Conservation (phyloP, 2,797 vertebrate genomes). For the Euthynnus affinis region DNA sequence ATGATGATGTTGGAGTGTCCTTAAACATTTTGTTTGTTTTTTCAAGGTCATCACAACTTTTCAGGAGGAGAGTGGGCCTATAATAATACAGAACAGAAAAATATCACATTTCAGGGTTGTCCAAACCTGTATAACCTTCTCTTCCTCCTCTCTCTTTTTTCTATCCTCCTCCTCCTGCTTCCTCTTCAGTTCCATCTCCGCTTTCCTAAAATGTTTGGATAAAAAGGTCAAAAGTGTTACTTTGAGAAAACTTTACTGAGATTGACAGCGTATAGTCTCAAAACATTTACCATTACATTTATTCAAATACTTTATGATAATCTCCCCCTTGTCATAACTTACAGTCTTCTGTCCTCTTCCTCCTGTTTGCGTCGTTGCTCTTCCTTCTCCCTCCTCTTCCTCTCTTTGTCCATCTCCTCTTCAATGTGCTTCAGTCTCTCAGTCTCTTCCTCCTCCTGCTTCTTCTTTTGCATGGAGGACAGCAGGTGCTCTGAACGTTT, state of each 20-base stretch:
- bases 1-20: not conserved
- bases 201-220: constrained; percentile 87
- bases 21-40: too few relatives aligned
- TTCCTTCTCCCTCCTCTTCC: constrained; percentile 90
- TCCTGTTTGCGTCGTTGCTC: constrained; percentile 92
- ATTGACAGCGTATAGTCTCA: not conserved
- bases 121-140: constrained; percentile 92
- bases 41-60: not conserved
- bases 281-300: not conserved
- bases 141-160: constrained; percentile 93
- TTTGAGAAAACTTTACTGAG: not conserved
- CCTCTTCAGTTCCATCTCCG: constrained; percentile 96
- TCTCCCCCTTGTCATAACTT: constrained; percentile 60
- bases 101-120: not conserved
- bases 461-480: constrained; percentile 93
- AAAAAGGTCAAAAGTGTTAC: constrained; percentile 5
- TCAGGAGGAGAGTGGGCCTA: not conserved
- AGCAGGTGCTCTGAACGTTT: constrained; percentile 93
- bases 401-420: constrained; percentile 96
- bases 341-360: constrained; percentile 94
- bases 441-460: constrained; percentile 94
- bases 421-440: constrained; percentile 93
- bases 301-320: not conserved
- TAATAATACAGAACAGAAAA: not conserved
- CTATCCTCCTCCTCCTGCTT: constrained; percentile 96